Evolutionary conservation across 2,888 invertebrate genomes (phyloP), one percentile per base, ranked within the genome.

Genomic region (Arenicola marina): DNA sequence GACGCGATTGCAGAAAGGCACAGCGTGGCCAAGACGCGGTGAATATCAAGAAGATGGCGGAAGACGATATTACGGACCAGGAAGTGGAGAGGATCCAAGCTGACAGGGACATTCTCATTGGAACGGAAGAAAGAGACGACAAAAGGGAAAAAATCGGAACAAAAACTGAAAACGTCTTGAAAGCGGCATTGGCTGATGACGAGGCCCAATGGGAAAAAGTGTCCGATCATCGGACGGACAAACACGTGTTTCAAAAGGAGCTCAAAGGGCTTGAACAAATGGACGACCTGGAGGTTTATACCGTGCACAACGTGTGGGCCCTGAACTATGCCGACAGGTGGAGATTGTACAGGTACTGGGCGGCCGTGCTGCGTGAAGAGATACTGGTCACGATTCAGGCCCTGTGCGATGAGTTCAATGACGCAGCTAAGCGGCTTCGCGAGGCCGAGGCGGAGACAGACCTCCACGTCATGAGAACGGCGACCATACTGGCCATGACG

Each of bases 331-430:
- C 64, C 4, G 72, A 82, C 1, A 80, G 85, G 62, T 87, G 86
- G 86, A 78, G 75, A n/a, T 65, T 85, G 29, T 86, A 86, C 68
- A 74, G 79, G 18, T 66, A 68, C 51, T 85, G 85, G 85, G 38
- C 26, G 38, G 24, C 28, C 11, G 26, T 21, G 15, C 26, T 33
- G 24, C 29, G 54, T 33, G 29, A 32, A 34, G 62, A 62, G 4
- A 24, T n/a, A 21, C 48, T 28, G 0, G 28, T 29, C 1, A 26
- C 7, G 21, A 43, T 58, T 11, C 18, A 44, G 21, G 28, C 2
- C 1, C 18, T 3, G n/a, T 26, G 29, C 32, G 57, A 32, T 7
- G 43, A 38, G 24, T 60, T 28, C 54, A 60, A 60, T 31, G 54
- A 53, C 4, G 31, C 43, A 29, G 61, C 66, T 15, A 48, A 64